Evolutionary conservation across 2,888 invertebrate species (phyloP).

Genomic region (Perizoma flavofasciatum): DNA sequence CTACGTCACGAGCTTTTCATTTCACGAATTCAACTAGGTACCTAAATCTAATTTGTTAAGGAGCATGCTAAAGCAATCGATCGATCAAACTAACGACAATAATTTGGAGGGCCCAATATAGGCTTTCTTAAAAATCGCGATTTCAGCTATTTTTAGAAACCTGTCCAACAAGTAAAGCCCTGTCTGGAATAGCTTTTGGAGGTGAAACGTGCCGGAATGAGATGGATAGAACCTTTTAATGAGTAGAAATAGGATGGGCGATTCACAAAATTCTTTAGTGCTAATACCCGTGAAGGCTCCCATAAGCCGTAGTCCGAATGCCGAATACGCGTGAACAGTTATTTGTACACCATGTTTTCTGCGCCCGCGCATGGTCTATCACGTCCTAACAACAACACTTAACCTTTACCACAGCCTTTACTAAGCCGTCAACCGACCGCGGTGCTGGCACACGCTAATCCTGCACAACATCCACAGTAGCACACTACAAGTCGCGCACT

Average conservation of each 20-base stretch:
- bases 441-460: too few species aligned
- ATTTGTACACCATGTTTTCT: constrained; percentile 1
- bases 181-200: constrained; percentile 79
- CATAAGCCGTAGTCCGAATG: constrained; percentile 29
- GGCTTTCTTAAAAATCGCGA: constrained; percentile 59
- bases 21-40: too few species aligned
- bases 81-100: constrained; percentile 28
- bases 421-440: too few species aligned
- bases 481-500: too few species aligned
- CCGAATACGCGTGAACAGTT: constrained; percentile 31
- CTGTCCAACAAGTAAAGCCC: constrained; percentile 71
- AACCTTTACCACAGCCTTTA: too few species aligned
- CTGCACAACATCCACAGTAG: too few species aligned
- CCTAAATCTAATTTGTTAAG: neutral
- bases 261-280: constrained; percentile 74
- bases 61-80: constrained; percentile 6
- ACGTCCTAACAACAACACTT: too few species aligned
- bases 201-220: constrained; percentile 78
- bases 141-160: constrained; percentile 81
- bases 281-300: constrained; percentile 55
- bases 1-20: too few species aligned
- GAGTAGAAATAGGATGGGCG: constrained; percentile 70
- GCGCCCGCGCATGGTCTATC: neutral
- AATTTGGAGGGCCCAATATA: neutral
- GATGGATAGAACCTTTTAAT: constrained; percentile 61